Conservation (phyloP, 2,797 vertebrate species). For the Hypotaenidia philippensis region DNA sequence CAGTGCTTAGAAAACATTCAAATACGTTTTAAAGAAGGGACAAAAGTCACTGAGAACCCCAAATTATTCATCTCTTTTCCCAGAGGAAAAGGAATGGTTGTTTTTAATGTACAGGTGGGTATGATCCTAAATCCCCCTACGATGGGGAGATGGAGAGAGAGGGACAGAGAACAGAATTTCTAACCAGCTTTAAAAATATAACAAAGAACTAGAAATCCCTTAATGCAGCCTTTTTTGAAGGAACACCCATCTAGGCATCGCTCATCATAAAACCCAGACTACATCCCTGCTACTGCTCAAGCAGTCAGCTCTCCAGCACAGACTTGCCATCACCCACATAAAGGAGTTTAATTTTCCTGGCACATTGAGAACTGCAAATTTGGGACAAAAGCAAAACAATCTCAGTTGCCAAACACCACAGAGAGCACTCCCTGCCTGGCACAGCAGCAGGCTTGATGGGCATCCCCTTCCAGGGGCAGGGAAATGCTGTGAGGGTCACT, state of each 20-base stretch:
- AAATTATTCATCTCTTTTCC: neutral
- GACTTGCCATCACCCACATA: neutral
- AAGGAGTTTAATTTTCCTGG: neutral
- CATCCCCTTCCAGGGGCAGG: neutral
- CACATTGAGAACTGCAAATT: neutral
- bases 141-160: neutral
- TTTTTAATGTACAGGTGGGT: neutral
- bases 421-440: rapidly evolving
- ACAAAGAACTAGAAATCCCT: no score
- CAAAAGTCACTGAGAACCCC: neutral
- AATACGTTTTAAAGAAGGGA: neutral
- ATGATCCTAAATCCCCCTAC: neutral
- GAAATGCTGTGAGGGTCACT: neutral
- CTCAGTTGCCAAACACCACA: neutral
- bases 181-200: neutral
- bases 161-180: neutral
- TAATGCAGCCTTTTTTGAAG: neutral
- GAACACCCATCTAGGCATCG: neutral
- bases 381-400: neutral
- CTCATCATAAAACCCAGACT: neutral
- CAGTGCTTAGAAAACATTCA: neutral
- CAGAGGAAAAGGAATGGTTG: neutral
- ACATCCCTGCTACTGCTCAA: neutral
- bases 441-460: rapidly evolving
- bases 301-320: neutral